Base-by-base conservation (phyloP, 92 coral and sea anemone species). In the Parazoanthus darwini region DNA sequence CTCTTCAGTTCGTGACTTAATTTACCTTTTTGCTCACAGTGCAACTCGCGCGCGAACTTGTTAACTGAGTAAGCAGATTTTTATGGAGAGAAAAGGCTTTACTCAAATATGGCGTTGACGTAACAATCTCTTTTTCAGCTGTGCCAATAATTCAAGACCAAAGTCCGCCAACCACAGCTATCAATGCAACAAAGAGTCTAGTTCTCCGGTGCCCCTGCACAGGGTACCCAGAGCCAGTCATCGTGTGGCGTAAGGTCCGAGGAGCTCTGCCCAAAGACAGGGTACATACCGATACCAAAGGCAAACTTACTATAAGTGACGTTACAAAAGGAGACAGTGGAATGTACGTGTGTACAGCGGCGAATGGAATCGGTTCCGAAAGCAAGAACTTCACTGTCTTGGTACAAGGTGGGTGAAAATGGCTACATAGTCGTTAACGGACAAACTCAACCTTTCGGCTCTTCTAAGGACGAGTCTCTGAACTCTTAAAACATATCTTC, bases 321-420 rank as follows among this genome's bases (percentile, higher is more conserved):
- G 94, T 94, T 14, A 89, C 92, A 35, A 90, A 90, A 68, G 88
- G 76, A 33, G 99, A 97, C 82, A 91, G 93, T 37, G 99, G 99
- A 39, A 74, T 88, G 8, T 97, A 95, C 76, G 56, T 85, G 10
- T 97, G 99, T 51, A 51, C 89, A 23, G 96, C 96, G 8, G 33
- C 90, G 10, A 97, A 94, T 87, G 88, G 81, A 22, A 33, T 94
- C 10, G 99, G 99, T 78, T 90, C 74, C 38, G 99, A 94, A 83
- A 59, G 74, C 6, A 89, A 65, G 51, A 95, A 90, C 54, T 95
- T 95, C 76, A 94, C 94, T 0, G 95, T 97, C 42, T 67, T 89
- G 33, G 91, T 97, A 20, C 88, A 74, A 88, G 93, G 93, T 86
- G 76, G 56, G 81, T 76, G 43, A 29, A 86, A 54, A 86, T 35